A percentile compares a stretch with the other conserved stretches of the same genome.
Conservation (phyloP, 2,113 vertebrate species). For the Taurulus bubalis region DNA sequence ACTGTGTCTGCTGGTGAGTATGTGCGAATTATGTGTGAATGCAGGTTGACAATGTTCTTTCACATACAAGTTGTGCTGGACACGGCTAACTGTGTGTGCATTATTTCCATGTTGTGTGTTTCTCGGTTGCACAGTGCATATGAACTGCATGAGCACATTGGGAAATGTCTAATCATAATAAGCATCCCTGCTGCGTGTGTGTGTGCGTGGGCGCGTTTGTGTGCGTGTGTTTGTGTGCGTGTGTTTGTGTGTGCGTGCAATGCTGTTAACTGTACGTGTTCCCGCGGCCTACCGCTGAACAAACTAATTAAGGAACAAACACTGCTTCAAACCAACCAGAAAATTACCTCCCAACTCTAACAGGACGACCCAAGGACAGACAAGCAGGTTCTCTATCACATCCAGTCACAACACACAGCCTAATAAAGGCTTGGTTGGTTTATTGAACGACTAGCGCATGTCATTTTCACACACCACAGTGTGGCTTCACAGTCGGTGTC, state of each 20-base stretch:
- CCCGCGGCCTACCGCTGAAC: constrained; percentile 76
- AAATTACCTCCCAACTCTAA: constrained; percentile 84
- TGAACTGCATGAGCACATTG: background rate
- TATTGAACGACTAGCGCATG: constrained; percentile 67
- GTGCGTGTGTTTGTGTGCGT: constrained; percentile 17
- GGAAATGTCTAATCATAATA: background rate
- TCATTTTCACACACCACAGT: constrained; percentile 64
- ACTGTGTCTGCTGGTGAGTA: background rate
- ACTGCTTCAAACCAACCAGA: constrained; percentile 86
- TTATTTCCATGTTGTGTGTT: background rate
- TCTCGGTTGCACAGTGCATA: background rate
- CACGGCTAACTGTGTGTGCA: background rate
- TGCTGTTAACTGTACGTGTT: constrained; percentile 66
- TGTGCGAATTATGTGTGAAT: background rate
- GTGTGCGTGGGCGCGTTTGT: constrained; percentile 6
- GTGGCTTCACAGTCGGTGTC: constrained; percentile 5
- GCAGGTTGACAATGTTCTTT: background rate
- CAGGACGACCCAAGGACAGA: constrained; percentile 83
- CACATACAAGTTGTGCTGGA: background rate
- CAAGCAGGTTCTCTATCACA: constrained; percentile 73
- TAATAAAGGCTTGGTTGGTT: constrained; percentile 66
- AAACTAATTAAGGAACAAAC: constrained; percentile 87
- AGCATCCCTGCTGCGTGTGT: constrained; percentile 1
- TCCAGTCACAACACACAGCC: constrained; percentile 63
- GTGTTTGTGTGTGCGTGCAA: background rate